These are phyloP conservation scores for Drosophila subsilvestris DNA, from an alignment of 2,888 invertebrate species.

Conservation along the genomic window DNA sequence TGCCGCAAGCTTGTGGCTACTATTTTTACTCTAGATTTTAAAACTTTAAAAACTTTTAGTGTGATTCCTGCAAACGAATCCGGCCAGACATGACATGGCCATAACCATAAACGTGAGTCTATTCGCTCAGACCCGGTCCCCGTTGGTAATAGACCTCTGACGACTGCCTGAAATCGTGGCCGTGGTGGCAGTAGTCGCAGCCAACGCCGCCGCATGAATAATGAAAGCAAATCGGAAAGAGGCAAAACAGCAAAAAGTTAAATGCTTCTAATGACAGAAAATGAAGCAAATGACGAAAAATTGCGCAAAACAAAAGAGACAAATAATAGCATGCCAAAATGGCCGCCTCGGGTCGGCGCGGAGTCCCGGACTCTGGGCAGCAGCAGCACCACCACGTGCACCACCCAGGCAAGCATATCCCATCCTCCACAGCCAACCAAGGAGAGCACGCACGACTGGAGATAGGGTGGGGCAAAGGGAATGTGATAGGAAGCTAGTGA, in stretches of 20 bases:
- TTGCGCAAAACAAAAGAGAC: conserved; percentile 77
- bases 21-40: no score
- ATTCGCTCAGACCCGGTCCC: conserved; percentile 28
- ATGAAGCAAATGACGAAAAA: conserved; percentile 79
- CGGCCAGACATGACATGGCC: not conserved
- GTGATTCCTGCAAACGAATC: not conserved
- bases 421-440: conserved; percentile 7
- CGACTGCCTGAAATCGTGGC: conserved; percentile 31
- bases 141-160: conserved; percentile 31
- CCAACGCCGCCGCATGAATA: conserved; percentile 57
- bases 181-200: conserved; percentile 14
- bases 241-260: conserved; percentile 78
- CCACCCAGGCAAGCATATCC: conserved; percentile 13
- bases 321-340: conserved; percentile 74
- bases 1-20: not conserved
- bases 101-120: conserved; percentile 1
- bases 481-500: conserved; percentile 8
- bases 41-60: not conserved
- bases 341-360: conserved; percentile 47
- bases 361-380: conserved; percentile 14
- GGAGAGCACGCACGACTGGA: conserved; percentile 31
- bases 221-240: conserved; percentile 74
- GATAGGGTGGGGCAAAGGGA: conserved; percentile 25
- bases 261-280: conserved; percentile 80
- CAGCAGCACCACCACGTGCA: conserved; percentile 37